phyloP scores from a whole-genome alignment of 2,113 vertebrate species.

The Pelvicachromis taeniatus region DNA sequence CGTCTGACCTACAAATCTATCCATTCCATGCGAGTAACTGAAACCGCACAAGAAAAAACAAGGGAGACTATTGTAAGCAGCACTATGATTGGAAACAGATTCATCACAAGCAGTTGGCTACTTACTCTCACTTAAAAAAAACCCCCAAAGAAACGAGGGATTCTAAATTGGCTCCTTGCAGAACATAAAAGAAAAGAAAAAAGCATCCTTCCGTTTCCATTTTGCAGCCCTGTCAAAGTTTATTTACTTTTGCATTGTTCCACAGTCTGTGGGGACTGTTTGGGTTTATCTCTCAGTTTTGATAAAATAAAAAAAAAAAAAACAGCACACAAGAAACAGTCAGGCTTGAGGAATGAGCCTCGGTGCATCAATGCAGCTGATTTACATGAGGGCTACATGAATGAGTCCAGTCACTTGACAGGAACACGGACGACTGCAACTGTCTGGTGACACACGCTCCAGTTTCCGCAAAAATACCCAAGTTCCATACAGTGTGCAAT shows the following conservation, averaged over 20 bases:
- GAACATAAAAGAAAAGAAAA: background rate
- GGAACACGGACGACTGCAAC: background rate
- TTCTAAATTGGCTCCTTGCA: background rate
- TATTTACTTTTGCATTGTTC: conserved; percentile 56
- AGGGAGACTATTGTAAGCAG: background rate
- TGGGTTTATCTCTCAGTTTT: background rate
- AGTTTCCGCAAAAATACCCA: conserved; percentile 13
- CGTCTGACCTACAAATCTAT: background rate
- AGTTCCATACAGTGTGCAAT: background rate
- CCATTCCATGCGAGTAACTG: background rate
- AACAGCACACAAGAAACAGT: background rate
- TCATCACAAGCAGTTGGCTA: background rate
- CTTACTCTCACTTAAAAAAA: background rate
- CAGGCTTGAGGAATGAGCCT: background rate
- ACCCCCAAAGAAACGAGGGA: background rate
- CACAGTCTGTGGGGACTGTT: background rate
- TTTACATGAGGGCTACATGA: background rate
- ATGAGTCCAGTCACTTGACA: background rate
- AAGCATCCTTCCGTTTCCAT: conserved; percentile 36
- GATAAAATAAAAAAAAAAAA: background rate
- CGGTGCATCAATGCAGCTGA: background rate
- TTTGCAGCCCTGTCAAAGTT: background rate
- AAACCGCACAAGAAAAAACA: conserved; percentile 6
- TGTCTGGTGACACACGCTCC: background rate
- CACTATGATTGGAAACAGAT: conserved; percentile 32